Percentiles rank a stretch among this genome's conserved stretches.
Evolutionary conservation across 2,797 vertebrate species (phyloP).

Genomic region (Bovichtus diacanthus): DNA sequence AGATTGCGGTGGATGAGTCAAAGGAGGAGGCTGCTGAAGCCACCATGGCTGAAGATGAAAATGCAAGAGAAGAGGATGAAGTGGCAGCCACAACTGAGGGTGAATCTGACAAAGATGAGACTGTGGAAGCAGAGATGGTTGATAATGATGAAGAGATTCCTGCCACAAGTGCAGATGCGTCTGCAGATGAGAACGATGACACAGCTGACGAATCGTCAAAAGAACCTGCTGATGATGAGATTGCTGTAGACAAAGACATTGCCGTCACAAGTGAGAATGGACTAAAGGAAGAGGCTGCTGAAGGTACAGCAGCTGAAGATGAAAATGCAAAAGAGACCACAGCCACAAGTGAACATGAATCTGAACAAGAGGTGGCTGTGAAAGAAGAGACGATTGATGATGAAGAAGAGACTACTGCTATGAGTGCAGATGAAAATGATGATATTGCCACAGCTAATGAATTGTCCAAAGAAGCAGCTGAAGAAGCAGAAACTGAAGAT

Average conservation of each 20-base stretch:
- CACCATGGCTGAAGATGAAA: too few species aligned
- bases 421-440: slow-evolving; percentile 43
- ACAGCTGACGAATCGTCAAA: slow-evolving; percentile 16
- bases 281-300: background rate
- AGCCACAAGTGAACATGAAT: slow-evolving; percentile 8
- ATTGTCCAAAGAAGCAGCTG: slow-evolving; percentile 9
- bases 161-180: background rate
- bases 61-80: too few species aligned
- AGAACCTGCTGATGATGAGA: slow-evolving; percentile 10
- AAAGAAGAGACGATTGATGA: background rate
- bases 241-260: background rate
- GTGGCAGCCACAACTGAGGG: too few species aligned
- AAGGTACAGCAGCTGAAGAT: slow-evolving; percentile 15
- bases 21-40: too few species aligned
- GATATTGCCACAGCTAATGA: slow-evolving; percentile 3
- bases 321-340: background rate
- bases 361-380: background rate
- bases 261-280: background rate
- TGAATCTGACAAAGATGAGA: background rate
- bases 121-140: background rate
- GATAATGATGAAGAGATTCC: background rate
- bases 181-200: background rate
- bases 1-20: background rate
- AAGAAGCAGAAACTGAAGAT: slow-evolving; percentile 12
- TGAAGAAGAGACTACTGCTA: background rate